Conservation (phyloP, 2,113 vertebrate genomes). For the Pomatostomus ruficeps region DNA sequence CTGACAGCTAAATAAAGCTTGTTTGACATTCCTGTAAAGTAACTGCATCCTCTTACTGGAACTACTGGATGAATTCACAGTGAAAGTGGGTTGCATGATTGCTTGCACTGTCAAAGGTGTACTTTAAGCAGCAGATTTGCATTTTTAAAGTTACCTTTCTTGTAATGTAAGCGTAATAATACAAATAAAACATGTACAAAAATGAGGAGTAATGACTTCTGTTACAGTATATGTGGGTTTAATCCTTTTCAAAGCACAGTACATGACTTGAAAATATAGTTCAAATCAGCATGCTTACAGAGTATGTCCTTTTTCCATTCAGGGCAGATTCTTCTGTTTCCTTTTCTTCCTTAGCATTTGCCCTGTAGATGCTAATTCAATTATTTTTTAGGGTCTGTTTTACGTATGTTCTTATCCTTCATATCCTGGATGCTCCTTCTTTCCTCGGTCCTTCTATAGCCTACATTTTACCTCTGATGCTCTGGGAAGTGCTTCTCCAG, state of each 20-base stretch:
- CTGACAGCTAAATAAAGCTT: slow-evolving; percentile 31
- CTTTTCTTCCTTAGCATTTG: neutral
- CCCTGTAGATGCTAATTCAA: neutral
- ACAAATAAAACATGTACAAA: slow-evolving; percentile 75
- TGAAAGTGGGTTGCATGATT: slow-evolving; percentile 67
- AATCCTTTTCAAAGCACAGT: slow-evolving; percentile 58
- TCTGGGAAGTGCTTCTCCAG: neutral
- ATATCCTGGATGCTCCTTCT: neutral
- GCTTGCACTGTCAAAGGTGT: slow-evolving; percentile 57
- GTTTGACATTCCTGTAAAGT: slow-evolving; percentile 36
- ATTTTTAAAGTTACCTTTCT: slow-evolving; percentile 70
- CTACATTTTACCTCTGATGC: neutral
- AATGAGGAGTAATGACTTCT: slow-evolving; percentile 42
- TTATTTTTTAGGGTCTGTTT: neutral
- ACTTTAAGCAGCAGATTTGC: slow-evolving; percentile 57
- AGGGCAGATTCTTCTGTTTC: neutral
- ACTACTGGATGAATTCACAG: neutral
- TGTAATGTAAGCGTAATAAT: slow-evolving; percentile 62
- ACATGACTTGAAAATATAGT: slow-evolving; percentile 16
- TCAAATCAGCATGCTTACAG: slow-evolving; percentile 33
- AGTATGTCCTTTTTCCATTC: neutral
- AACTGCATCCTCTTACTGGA: slow-evolving; percentile 16
- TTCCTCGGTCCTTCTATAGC: neutral
- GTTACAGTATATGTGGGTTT: slow-evolving; percentile 56
- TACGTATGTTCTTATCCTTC: neutral